Percentiles rank a stretch among this genome's conserved stretches.
These are phyloP conservation scores for Rhinophrynus dorsalis DNA, from an alignment of 2,797 vertebrate genomes.

Conservation along the genomic window DNA sequence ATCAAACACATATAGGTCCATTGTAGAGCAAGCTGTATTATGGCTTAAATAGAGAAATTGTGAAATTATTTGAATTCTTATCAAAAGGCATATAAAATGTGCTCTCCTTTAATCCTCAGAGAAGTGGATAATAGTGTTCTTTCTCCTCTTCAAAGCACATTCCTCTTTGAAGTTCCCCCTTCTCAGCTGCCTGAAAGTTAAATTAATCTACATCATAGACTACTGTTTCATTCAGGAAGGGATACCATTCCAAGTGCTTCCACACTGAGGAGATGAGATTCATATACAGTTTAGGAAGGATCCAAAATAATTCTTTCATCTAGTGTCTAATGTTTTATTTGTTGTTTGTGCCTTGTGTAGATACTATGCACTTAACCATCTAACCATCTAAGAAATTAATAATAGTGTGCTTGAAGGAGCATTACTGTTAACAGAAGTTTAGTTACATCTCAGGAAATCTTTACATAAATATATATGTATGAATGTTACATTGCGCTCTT, in stretches of 20 bases:
- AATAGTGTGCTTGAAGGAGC: too few relatives aligned
- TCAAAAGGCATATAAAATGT: constrained; percentile 41
- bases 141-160: constrained; percentile 34
- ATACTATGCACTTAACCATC: neutral
- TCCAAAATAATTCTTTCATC: constrained; percentile 39
- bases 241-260: constrained; percentile 20
- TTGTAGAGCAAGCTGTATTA: constrained; percentile 8
- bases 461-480: too few relatives aligned
- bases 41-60: constrained; percentile 2
- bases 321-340: neutral
- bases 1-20: neutral
- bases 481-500: too few relatives aligned
- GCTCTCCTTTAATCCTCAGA: constrained; percentile 34
- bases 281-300: constrained; percentile 21
- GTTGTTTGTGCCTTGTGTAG: constrained; percentile 18
- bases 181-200: constrained; percentile 43
- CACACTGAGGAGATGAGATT: constrained; percentile 16
- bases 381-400: too few relatives aligned
- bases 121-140: constrained; percentile 36
- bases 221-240: constrained; percentile 42
- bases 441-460: too few relatives aligned
- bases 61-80: constrained; percentile 17
- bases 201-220: constrained; percentile 30
- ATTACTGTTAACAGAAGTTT: too few relatives aligned
- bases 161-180: constrained; percentile 38